These are phyloP conservation scores for Oxyura jamaicensis DNA, from an alignment of 2,113 vertebrate genomes.

Conservation along the genomic window DNA sequence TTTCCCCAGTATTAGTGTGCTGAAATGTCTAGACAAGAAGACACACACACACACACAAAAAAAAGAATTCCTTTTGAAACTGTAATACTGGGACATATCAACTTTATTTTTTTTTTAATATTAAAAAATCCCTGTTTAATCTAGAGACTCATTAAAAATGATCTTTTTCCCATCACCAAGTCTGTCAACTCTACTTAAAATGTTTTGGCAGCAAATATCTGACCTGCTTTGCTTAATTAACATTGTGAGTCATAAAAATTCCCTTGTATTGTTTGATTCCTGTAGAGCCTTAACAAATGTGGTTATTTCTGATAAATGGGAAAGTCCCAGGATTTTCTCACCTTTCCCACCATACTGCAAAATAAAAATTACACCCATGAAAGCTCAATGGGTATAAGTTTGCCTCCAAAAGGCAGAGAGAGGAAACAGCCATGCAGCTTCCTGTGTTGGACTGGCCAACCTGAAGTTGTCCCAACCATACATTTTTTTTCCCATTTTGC, in stretches of 20 bases:
- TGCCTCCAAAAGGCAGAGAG: neutral
- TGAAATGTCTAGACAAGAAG: neutral
- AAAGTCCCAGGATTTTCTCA: neutral
- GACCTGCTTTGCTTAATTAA: neutral
- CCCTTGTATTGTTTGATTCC: neutral
- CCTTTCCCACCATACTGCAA: neutral
- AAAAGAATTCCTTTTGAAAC: neutral
- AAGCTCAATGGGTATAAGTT: neutral
- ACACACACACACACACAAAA: no score
- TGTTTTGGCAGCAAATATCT: neutral
- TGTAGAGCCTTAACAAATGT: neutral
- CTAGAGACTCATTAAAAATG: neutral
- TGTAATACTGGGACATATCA: neutral
- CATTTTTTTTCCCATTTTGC: no score
- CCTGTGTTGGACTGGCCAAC: neutral
- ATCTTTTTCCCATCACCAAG: neutral
- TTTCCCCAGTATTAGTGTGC: neutral
- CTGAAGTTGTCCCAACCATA: neutral
- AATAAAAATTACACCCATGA: neutral
- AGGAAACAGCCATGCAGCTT: neutral
- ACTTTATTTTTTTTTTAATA: neutral
- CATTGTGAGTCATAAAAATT: neutral
- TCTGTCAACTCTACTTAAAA: neutral
- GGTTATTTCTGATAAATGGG: neutral
- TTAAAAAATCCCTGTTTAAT: neutral